A percentile compares a stretch with the other conserved stretches of the same genome.
Evolutionary conservation across 2,113 vertebrate genomes (phyloP).

Genomic region (Protobothrops mucrosquamatus): DNA sequence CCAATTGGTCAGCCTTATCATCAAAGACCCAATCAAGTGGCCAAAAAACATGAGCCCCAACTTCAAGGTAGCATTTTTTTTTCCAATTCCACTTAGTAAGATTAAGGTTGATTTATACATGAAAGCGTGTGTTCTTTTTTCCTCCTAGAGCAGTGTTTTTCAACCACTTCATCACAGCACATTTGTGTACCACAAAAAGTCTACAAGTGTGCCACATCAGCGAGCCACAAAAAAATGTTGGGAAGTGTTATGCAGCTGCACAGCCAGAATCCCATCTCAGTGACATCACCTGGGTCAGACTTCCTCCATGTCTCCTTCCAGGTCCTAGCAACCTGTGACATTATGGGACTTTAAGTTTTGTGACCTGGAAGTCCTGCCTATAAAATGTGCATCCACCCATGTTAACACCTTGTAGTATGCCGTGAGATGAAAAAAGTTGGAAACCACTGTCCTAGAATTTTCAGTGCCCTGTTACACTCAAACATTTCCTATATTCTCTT

Average conservation of each 20-base stretch:
- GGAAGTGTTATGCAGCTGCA: background rate
- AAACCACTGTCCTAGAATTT: background rate
- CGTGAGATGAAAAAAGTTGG: background rate
- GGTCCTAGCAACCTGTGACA: background rate
- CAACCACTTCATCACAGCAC: background rate
- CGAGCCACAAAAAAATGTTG: background rate
- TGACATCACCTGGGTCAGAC: background rate
- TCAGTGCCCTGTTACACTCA: background rate
- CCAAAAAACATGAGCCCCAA: slow-evolving; percentile 78
- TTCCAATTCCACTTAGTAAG: background rate
- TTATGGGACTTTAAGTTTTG: background rate
- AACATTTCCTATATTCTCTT: background rate
- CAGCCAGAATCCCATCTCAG: background rate
- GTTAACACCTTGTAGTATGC: background rate
- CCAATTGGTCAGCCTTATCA: slow-evolving; percentile 88
- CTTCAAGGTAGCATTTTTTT: slow-evolving; percentile 77
- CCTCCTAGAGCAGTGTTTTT: background rate
- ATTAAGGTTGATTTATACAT: background rate
- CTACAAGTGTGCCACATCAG: background rate
- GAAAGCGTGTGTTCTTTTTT: background rate
- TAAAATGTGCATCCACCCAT: background rate
- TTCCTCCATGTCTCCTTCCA: background rate
- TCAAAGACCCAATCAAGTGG: slow-evolving; percentile 88
- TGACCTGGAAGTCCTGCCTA: background rate
- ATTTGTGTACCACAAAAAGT: background rate